Conservation (phyloP, 2,888 invertebrate species). For the Zonitis immaculata region DNA sequence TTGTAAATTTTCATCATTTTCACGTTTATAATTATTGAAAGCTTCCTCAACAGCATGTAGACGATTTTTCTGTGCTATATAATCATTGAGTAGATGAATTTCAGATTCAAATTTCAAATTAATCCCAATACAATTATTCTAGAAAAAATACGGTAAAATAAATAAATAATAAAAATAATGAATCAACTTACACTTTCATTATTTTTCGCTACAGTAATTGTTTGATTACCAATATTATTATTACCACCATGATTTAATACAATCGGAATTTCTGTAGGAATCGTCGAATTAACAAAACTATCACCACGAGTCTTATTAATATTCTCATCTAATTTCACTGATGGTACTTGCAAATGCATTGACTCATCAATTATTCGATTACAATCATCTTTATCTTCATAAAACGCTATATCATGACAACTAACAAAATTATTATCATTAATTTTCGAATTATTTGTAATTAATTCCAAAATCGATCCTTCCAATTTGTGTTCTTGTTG, state of each 20-base stretch:
- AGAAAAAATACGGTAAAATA: constrained; percentile 23
- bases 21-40: constrained; percentile 32
- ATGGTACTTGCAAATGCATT: not conserved
- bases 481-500: not conserved
- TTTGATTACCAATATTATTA: too few species aligned
- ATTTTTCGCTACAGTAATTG: not conserved
- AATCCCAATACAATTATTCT: constrained; percentile 50
- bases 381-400: not conserved
- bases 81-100: constrained; percentile 57
- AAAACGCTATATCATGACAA: not conserved
- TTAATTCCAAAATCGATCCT: not conserved
- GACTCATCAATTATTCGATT: not conserved
- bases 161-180: not conserved
- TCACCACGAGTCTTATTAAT: not conserved
- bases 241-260: too few species aligned
- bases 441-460: not conserved
- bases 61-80: constrained; percentile 40
- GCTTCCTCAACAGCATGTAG: constrained; percentile 51
- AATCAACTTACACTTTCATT: not conserved
- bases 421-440: not conserved
- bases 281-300: not conserved
- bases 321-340: not conserved
- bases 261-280: too few species aligned
- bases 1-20: constrained; percentile 18
- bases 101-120: constrained; percentile 59